Percentiles rank a stretch among this genome's conserved stretches.
These are phyloP conservation scores for Rhabdomys dilectus DNA, from an alignment of 2,113 vertebrate species.

Conservation along the genomic window DNA sequence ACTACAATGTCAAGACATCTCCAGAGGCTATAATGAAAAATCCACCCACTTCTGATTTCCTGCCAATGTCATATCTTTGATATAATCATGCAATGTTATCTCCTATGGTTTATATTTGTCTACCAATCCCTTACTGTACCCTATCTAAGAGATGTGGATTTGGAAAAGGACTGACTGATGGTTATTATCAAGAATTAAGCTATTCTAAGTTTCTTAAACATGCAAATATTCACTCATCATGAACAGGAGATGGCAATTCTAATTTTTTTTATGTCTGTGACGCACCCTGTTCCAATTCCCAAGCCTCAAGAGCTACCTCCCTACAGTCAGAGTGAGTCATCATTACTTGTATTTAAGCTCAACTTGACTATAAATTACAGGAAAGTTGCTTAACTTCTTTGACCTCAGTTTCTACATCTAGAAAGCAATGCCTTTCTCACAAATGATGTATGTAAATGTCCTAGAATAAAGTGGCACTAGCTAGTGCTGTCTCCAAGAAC, in stretches of 20 bases:
- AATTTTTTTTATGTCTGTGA: neutral
- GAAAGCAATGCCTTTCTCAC: slow-evolving; percentile 22
- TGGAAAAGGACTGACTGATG: neutral
- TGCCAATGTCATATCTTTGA: neutral
- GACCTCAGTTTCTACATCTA: slow-evolving; percentile 29
- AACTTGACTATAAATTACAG: neutral
- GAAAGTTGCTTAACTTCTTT: neutral
- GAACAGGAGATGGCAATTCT: neutral
- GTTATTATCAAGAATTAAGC: neutral
- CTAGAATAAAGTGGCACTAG: slow-evolving; percentile 11
- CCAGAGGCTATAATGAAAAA: neutral
- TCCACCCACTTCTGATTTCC: neutral
- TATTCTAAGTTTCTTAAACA: neutral
- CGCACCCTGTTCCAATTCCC: neutral
- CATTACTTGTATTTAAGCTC: neutral
- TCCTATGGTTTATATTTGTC: neutral
- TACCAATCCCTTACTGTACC: neutral
- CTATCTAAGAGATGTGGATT: neutral
- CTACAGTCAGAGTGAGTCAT: neutral
- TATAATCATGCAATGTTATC: neutral
- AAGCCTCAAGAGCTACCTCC: neutral
- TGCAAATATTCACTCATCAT: neutral
- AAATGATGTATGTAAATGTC: slow-evolving; percentile 25
- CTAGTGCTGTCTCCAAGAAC: slow-evolving; percentile 21
- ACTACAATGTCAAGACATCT: neutral